Evolutionary conservation across 1,140 invertebrate species (phyloP).

Genomic region (Scylla paramamosain): DNA sequence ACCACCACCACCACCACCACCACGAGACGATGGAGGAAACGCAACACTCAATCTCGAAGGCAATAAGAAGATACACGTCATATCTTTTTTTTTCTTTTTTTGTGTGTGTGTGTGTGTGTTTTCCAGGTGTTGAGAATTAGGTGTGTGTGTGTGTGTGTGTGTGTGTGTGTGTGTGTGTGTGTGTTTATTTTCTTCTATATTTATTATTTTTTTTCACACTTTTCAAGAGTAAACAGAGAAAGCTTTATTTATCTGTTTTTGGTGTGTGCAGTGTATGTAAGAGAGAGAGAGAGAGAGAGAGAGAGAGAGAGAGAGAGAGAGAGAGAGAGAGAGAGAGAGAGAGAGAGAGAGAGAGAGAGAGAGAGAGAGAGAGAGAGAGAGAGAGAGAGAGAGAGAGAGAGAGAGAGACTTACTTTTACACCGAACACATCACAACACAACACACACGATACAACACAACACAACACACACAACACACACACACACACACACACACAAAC

Average conservation of each 20-base stretch:
- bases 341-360: slow-evolving; percentile 28
- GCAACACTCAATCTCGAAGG: neutral
- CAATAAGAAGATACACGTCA: neutral
- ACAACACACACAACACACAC: slow-evolving; percentile 7
- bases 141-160: slow-evolving; percentile 49
- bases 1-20: neutral
- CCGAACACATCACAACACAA: too few species aligned
- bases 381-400: slow-evolving; percentile 40
- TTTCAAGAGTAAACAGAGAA: too few species aligned
- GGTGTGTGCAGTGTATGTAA: too few species aligned
- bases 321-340: slow-evolving; percentile 40
- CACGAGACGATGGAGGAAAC: neutral
- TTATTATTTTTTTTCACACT: neutral
- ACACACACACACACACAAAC: neutral
- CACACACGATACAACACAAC: too few species aligned
- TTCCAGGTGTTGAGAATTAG: neutral
- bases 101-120: slow-evolving; percentile 35
- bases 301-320: slow-evolving; percentile 41
- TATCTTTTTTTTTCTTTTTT: neutral
- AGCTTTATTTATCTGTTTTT: too few species aligned
- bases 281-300: neutral
- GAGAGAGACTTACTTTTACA: too few species aligned
- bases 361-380: slow-evolving; percentile 41
- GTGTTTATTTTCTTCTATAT: neutral
- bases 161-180: slow-evolving; percentile 40